Evolutionary conservation across 2,797 vertebrate genomes (phyloP), one percentile per base, ranked within the genome.

Genomic region (Petrocephalus sullivani): DNA sequence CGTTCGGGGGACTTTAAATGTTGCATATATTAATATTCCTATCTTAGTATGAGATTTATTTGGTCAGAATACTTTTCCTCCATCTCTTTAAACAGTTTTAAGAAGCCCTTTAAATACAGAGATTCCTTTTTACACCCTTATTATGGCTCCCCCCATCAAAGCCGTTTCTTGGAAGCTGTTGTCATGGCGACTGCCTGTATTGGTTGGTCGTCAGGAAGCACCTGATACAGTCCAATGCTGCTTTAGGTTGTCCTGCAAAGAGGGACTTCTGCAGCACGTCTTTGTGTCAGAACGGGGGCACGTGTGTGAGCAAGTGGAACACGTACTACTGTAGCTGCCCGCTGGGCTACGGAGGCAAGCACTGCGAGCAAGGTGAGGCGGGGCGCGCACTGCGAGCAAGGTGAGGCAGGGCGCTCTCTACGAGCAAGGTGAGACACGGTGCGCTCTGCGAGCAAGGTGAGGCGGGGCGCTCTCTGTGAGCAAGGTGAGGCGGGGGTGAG

Each of bases 301-400:
- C 95, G 0, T 98, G 97, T 2, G 67, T 97, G 87, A 97, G 95
- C 93, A 95, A 94, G 90, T 98, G 97, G 97, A 95, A 93, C 91
- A 96, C 95, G 0, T 96, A 97, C 89, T 91, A 92, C 85, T 98
- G 97, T 0, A 92, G 93, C 86, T 97, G 97, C 82, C 96, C 96
- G 0, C 90, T 97, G 19, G 94, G 91, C 51, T 97, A 95, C 0
- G 97, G 97, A 1, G 97, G 97, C 19, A 97, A 96, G 90, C 97
- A 96, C 94, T 98, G 97, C 0, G 97, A 97, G 89, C 97, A 96
- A 93, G 97, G 97, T 98, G 91, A 88, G 61, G 33, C 37, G 2
- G 19, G 1, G 28, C 28, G 28, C 28, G 53, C 16, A 10, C 12
- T 7, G 51, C 51, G 53, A 54, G 23, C 51, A 51, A 28, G 28